Evolutionary conservation across 2,797 vertebrate species (phyloP), one percentile per base, ranked within the genome.

Genomic region (Falco naumanni): DNA sequence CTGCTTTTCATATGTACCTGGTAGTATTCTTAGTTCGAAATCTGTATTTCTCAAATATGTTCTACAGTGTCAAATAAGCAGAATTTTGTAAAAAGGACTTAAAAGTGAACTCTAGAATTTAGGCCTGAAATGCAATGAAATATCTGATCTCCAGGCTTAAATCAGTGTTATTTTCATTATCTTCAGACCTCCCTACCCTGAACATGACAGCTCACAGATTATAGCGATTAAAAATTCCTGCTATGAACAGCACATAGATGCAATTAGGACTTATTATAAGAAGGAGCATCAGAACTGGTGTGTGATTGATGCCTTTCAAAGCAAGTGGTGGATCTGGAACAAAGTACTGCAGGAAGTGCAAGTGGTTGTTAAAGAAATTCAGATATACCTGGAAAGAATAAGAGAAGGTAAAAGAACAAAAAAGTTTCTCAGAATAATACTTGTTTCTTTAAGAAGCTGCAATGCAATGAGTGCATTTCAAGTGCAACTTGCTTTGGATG

Each of bases 291-390:
- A 98, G 96, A 99, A 99, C 97, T 99, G 99, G 99, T 98, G 98
- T 86, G 93, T 96, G 47, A 96, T 99, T 59, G 97, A 99, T 90
- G 99, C 97, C n/a, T 87, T 85, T 66, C 98, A 97, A 87, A 99
- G 98, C 98, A 99, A 98, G 96, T 99, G 99, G 99, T 99, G 98
- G 98, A 96, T 99, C 16, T 99, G 98, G 98, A 98, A 98, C 88
- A 97, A 94, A 72, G 92, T 99, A 80, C 68, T 98, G 65, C 98
- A 98, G 66, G 98, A 99, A 68, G 92, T 98, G 94, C 98, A 98
- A 91, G 83, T 87, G 76, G 98, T 98, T 94, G 96, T 99, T 96
- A 98, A 96, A 93, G 89, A 97, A 84, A 98, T 99, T 59, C 97
- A 99, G 93, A 94, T 70, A 91, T 99, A 99, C 97, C 94, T 99